A percentile compares a stretch with the other conserved stretches of the same genome.
phyloP scores from a whole-genome alignment of 1,140 invertebrate genomes.

The Vollenhovia emeryi region DNA sequence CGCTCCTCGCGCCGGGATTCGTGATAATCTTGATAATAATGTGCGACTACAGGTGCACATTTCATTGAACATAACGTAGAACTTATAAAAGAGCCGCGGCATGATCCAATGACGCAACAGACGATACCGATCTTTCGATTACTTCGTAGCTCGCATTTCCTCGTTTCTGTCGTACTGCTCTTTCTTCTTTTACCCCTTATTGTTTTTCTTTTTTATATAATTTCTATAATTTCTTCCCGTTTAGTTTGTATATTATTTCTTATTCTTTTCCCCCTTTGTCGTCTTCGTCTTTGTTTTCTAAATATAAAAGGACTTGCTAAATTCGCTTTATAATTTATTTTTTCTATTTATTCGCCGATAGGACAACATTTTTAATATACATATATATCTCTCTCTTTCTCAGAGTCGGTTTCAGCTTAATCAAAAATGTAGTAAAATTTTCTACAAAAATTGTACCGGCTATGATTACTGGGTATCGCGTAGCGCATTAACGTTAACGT shows the following conservation, averaged over 20 bases:
- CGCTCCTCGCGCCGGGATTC: not conserved
- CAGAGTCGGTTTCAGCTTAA: not conserved
- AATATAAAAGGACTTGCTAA: not conserved
- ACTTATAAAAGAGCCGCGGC: not conserved
- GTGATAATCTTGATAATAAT: constrained; percentile 28
- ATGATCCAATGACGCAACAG: not conserved
- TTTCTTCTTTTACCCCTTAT: not conserved
- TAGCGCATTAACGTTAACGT: not conserved
- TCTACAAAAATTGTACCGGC: not conserved
- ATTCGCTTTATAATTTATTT: not conserved
- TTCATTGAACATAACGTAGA: not conserved
- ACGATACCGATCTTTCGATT: not conserved
- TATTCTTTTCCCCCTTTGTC: not conserved
- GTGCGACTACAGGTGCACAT: not conserved
- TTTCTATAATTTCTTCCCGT: not conserved
- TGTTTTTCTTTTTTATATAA: no score
- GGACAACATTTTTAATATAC: not conserved
- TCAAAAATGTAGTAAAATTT: constrained; percentile 14
- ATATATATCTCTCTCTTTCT: not conserved
- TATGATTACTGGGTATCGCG: constrained; percentile 13
- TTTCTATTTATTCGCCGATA: not conserved
- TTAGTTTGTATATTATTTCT: not conserved
- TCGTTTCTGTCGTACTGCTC: not conserved
- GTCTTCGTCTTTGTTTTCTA: not conserved
- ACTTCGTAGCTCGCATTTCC: not conserved